Evolutionary conservation across 2,888 invertebrate species (phyloP), one percentile per base, ranked within the genome.

Genomic region (Drosophila meridiana): DNA sequence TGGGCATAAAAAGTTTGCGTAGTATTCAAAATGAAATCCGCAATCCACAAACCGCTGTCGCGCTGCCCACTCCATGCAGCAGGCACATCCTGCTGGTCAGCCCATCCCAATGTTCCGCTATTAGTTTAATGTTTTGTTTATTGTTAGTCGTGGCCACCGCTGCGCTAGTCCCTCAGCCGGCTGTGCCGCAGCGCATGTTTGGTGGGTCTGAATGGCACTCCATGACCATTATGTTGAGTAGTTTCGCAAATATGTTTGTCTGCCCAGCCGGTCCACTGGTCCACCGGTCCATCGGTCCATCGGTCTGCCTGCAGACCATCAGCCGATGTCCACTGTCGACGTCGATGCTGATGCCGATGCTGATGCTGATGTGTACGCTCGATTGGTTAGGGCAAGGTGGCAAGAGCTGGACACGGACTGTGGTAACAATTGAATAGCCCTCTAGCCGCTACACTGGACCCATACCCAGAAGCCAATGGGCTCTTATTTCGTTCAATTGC

Each of bases 71-170:
- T 30, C 56, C 30, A 34, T n/a, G 5, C 20, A 9, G 50, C 30
- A 47, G 14, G 32, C 53, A 45, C 62, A 56, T 65, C 48, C 71
- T 58, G 30, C 72, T 63, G 59, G 47, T 53, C 50, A 64, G 38
- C 42, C 59, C 77, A 58, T 65, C 52, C 73, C 85, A 66, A 82
- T 87, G 69, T 71, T 80, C 73, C 83, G 88, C 90, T 89, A 86
- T 86, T 86, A 86, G 85, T 86, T 86, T 86, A 86, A 89, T 86
- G 85, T 89, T 89, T 86, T 86, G 85, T 86, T 86, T 89, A 86
- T 86, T 85, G 90, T 85, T 80, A 82, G 78, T 62, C 80, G 71
- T 69, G 82, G 65, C 73, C 79, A 76, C 79, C 82, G 77, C 81
- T 80, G 69, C 20, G 82, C 47, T 50, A 53, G 47, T 66, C 65